These are phyloP conservation scores for Andrena cerasifolii DNA, from an alignment of 1,140 invertebrate species.

Conservation along the genomic window DNA sequence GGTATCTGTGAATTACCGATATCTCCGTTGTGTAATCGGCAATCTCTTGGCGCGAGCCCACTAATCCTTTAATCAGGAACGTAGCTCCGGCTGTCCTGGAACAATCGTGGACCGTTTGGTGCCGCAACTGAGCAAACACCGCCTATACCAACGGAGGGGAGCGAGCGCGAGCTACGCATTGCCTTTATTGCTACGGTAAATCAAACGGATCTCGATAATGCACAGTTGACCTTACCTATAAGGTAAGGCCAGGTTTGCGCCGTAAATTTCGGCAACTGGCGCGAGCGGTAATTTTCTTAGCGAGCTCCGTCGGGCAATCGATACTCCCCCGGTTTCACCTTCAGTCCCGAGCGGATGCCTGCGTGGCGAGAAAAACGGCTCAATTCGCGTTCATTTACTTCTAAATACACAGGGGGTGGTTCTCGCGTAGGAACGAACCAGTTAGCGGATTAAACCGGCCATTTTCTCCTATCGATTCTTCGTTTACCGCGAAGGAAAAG, in stretches of 20 bases:
- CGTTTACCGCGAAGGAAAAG: too few species aligned
- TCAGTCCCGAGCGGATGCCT: background rate
- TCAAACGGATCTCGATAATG: slow-evolving; percentile 72
- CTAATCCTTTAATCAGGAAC: slow-evolving; percentile 56
- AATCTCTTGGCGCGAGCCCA: slow-evolving; percentile 46
- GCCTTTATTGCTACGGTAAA: slow-evolving; percentile 73
- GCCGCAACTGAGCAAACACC: slow-evolving; percentile 51
- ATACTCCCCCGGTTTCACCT: background rate
- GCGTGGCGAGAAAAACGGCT: too few species aligned
- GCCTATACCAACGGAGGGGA: slow-evolving; percentile 23
- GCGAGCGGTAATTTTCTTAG: slow-evolving; percentile 24
- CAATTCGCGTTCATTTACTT: too few species aligned
- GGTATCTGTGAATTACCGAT: slow-evolving; percentile 24
- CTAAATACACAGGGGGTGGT: too few species aligned
- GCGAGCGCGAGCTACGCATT: slow-evolving; percentile 15
- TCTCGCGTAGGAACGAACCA: too few species aligned
- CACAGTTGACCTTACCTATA: slow-evolving; percentile 48
- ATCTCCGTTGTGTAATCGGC: slow-evolving; percentile 31
- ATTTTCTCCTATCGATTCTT: too few species aligned
- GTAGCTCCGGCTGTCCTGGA: slow-evolving; percentile 21
- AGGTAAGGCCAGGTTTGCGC: slow-evolving; percentile 18
- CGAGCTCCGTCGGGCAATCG: background rate
- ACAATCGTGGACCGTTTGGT: slow-evolving; percentile 44
- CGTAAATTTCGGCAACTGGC: slow-evolving; percentile 32
- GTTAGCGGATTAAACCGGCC: too few species aligned